Conservation (phyloP, 2,888 invertebrate genomes). For the Lycophotia porphyrea region DNA sequence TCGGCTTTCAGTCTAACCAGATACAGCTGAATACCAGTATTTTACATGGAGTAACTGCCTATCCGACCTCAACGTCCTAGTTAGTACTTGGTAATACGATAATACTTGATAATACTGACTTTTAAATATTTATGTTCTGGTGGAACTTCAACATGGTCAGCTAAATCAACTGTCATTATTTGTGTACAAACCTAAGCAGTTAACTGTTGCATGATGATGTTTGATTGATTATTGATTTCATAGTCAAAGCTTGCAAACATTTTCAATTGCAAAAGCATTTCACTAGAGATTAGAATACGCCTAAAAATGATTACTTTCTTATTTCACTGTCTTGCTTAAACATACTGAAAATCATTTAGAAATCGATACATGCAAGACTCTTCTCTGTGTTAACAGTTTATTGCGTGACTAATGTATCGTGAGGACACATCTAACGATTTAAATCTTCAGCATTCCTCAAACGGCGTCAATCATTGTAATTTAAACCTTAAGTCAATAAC, state of each 20-base stretch:
- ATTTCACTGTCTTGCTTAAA: neutral
- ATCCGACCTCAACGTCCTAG: no score
- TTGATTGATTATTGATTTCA: slow-evolving; percentile 38
- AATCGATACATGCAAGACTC: neutral
- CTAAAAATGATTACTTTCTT: neutral
- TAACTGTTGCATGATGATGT: slow-evolving; percentile 25
- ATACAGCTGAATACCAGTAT: no score
- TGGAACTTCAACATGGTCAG: neutral
- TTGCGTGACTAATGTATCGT: neutral
- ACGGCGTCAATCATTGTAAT: neutral
- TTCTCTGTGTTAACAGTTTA: neutral
- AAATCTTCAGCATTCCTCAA: neutral
- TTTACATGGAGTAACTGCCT: no score
- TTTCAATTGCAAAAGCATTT: slow-evolving; percentile 2
- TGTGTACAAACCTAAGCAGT: neutral
- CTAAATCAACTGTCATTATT: neutral
- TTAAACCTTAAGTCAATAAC: neutral
- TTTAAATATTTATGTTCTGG: neutral
- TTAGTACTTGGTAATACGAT: no score
- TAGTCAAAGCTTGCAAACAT: slow-evolving; percentile 15
- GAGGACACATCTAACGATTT: neutral
- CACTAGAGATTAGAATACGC: neutral
- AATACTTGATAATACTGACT: no score
- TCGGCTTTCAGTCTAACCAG: no score
- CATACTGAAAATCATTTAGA: neutral